A percentile compares a stretch with the other conserved stretches of the same genome.
Conservation (phyloP, 2,888 invertebrate species). For the Julus scandinavius region DNA sequence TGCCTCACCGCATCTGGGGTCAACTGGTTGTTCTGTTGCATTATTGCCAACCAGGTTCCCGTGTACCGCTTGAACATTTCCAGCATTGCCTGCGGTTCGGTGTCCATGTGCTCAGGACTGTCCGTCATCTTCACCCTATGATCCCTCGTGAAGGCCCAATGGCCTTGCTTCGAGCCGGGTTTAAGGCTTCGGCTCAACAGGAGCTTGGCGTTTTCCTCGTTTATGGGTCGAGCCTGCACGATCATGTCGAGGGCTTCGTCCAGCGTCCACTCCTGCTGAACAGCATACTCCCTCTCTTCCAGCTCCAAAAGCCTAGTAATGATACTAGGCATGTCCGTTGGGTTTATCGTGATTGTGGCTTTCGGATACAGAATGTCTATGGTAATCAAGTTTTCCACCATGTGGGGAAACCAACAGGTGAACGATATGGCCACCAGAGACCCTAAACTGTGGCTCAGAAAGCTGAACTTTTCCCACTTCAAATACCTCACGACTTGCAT, state of each 20-base stretch:
- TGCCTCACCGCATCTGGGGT: not conserved
- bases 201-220: conserved; percentile 26
- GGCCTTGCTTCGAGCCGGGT: conserved; percentile 27
- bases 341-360: not conserved
- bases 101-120: not conserved
- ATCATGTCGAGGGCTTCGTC: conserved; percentile 24
- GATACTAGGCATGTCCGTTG: not conserved
- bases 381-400: conserved; percentile 62
- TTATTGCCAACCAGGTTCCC: conserved; percentile 31
- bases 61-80: not conserved
- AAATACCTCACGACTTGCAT: conserved; percentile 53
- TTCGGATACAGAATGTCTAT: conserved; percentile 59
- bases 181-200: conserved; percentile 44
- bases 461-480: conserved; percentile 56
- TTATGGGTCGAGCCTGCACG: not conserved
- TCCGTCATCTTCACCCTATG: conserved; percentile 29
- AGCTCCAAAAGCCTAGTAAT: conserved; percentile 14
- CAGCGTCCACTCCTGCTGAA: conserved; percentile 19
- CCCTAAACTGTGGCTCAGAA: conserved; percentile 64
- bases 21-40: not conserved
- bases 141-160: conserved; percentile 36
- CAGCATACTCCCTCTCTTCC: conserved; percentile 8
- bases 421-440: conserved; percentile 64
- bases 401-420: conserved; percentile 63
- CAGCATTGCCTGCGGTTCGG: not conserved